These are phyloP conservation scores for Parochlus steinenii DNA, from an alignment of 2,888 invertebrate species.

Conservation along the genomic window DNA sequence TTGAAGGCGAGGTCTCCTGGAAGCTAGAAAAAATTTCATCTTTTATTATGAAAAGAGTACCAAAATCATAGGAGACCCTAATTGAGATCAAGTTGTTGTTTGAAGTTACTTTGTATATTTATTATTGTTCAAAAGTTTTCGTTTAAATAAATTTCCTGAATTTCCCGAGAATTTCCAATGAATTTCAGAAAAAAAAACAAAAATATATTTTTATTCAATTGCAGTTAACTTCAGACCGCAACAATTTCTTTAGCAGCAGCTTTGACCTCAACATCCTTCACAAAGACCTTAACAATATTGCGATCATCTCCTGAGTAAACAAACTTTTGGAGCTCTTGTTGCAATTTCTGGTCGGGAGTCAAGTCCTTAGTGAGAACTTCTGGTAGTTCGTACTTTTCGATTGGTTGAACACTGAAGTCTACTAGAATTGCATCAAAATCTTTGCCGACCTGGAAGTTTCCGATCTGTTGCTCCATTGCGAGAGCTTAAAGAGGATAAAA, in stretches of 20 bases:
- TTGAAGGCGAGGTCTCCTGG: background rate
- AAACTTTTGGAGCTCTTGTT: slow-evolving; percentile 55
- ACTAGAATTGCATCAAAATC: slow-evolving; percentile 75
- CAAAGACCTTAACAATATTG: slow-evolving; percentile 59
- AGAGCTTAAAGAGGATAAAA: slow-evolving; percentile 45
- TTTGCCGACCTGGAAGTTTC: slow-evolving; percentile 66
- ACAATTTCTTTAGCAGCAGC: no score
- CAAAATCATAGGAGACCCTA: no score
- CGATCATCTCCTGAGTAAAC: slow-evolving; percentile 69
- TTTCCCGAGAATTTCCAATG: no score
- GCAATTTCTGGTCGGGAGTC: slow-evolving; percentile 30
- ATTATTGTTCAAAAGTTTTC: no score
- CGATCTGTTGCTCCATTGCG: slow-evolving; percentile 51
- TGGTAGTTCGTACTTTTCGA: slow-evolving; percentile 32
- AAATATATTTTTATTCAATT: no score
- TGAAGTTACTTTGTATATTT: no score
- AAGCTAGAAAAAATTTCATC: background rate
- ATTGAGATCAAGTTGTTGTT: no score
- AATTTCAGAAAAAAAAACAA: no score
- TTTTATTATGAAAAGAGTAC: no score
- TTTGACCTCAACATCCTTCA: slow-evolving; percentile 47
- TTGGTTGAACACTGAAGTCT: slow-evolving; percentile 40
- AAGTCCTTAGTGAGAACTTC: slow-evolving; percentile 16
- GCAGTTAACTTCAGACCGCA: no score
- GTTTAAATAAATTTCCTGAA: no score